These are phyloP conservation scores for Latheticus oryzae DNA, from an alignment of 2,888 invertebrate genomes.

Conservation along the genomic window DNA sequence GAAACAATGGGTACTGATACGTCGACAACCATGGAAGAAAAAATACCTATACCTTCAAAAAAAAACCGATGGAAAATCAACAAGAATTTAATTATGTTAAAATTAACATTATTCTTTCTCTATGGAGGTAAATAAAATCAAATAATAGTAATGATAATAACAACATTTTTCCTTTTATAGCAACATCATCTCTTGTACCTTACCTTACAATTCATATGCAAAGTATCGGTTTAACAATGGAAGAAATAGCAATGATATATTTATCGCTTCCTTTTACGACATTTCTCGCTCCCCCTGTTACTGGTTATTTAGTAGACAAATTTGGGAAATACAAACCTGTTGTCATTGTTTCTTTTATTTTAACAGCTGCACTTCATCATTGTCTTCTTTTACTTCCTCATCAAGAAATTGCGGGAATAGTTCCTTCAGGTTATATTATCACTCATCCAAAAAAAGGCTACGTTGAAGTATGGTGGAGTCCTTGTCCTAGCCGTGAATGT, in stretches of 20 bases:
- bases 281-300: constrained; percentile 85
- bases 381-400: constrained; percentile 82
- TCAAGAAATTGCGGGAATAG: constrained; percentile 80
- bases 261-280: constrained; percentile 87
- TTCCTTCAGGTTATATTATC: constrained; percentile 81
- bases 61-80: constrained; percentile 71
- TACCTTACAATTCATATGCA: constrained; percentile 93
- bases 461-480: constrained; percentile 88
- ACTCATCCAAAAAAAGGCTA: constrained; percentile 77
- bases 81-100: constrained; percentile 82
- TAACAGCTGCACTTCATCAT: constrained; percentile 84
- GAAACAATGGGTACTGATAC: constrained; percentile 68
- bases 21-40: constrained; percentile 66
- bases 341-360: constrained; percentile 80
- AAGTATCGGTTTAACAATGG: constrained; percentile 85
- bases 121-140: constrained; percentile 75
- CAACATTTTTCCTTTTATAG: constrained; percentile 65
- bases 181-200: constrained; percentile 85
- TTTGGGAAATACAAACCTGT: constrained; percentile 88
- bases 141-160: constrained; percentile 1
- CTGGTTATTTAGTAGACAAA: constrained; percentile 88
- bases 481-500: constrained; percentile 83
- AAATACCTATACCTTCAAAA: constrained; percentile 47
- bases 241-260: constrained; percentile 89
- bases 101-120: constrained; percentile 84